Percentiles rank a stretch among this genome's conserved stretches.
Evolutionary conservation across 92 coral and sea anemone genomes (phyloP).

Genomic region (Ricordea florida): DNA sequence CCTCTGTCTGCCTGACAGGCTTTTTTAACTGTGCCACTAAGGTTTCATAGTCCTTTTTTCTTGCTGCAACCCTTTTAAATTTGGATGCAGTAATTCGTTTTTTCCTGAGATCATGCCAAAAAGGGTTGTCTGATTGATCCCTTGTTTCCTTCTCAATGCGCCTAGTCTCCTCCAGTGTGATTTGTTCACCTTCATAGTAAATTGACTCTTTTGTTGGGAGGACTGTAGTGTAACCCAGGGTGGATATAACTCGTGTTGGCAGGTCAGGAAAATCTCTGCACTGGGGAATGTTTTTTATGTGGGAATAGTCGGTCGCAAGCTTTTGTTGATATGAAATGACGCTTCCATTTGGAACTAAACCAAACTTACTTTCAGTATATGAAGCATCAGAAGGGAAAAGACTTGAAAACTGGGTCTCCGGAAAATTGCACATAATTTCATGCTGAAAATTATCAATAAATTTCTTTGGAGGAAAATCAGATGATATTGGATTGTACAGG

Average conservation of each 20-base stretch:
- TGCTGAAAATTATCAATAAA: neutral
- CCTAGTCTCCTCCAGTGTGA: neutral
- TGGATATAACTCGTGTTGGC: neutral
- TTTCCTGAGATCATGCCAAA: conserved; percentile 18
- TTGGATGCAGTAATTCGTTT: conserved; percentile 43
- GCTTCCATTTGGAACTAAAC: conserved; percentile 1
- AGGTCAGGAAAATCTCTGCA: neutral
- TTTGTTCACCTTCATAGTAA: conserved; percentile 13
- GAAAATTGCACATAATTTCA: too few relatives aligned
- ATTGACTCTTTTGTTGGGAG: neutral
- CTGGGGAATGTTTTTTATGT: neutral
- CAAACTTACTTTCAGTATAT: conserved; percentile 1
- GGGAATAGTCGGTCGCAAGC: neutral
- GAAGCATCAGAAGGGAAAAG: conserved; percentile 7
- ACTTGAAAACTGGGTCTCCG: conserved; percentile 1
- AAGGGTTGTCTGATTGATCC: conserved; percentile 38
- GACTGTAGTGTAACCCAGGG: conserved; percentile 5
- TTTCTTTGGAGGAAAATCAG: neutral
- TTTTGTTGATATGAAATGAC: neutral
- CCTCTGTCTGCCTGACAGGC: neutral
- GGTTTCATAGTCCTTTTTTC: conserved; percentile 18
- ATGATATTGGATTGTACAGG: conserved; percentile 3
- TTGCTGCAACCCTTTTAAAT: conserved; percentile 12
- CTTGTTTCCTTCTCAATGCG: conserved; percentile 15
- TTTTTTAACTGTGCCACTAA: conserved; percentile 23